Conservation (phyloP, 2,113 vertebrate genomes). For the Chunga burmeisteri region DNA sequence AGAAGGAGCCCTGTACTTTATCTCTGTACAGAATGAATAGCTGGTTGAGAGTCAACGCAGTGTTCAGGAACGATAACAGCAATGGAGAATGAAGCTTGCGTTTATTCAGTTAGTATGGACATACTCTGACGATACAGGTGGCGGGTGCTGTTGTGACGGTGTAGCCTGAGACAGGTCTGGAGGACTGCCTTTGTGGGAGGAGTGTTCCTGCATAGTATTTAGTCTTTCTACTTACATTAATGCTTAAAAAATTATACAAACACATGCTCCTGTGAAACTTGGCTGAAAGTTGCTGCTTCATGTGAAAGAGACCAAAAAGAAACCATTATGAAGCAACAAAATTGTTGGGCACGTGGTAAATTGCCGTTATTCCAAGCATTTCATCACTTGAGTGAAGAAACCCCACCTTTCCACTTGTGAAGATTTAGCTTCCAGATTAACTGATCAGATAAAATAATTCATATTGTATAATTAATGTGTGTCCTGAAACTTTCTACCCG, state of each 20-base stretch:
- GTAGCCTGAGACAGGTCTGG: not conserved
- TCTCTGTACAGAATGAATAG: not conserved
- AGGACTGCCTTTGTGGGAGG: not conserved
- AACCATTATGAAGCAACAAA: not conserved
- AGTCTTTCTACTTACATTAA: not conserved
- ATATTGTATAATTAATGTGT: not conserved
- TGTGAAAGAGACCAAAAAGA: not conserved
- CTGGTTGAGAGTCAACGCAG: not conserved
- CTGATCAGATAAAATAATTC: not conserved
- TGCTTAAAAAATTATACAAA: not conserved
- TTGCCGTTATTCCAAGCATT: not conserved
- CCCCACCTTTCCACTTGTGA: not conserved
- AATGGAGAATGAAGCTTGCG: not conserved
- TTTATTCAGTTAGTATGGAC: not conserved
- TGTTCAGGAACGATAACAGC: not conserved
- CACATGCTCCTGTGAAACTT: not conserved
- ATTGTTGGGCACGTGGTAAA: not conserved
- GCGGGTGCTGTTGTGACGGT: not conserved
- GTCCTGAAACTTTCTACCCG: not conserved
- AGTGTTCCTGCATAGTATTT: rapidly evolving
- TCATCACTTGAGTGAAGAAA: not conserved
- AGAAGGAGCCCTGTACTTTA: not conserved
- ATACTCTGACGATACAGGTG: not conserved
- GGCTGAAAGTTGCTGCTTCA: not conserved
- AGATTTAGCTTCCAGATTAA: not conserved